Evolutionary conservation across 2,797 vertebrate genomes (phyloP), one percentile per base, ranked within the genome.

Genomic region (Microctenopoma stevenorrisi): DNA sequence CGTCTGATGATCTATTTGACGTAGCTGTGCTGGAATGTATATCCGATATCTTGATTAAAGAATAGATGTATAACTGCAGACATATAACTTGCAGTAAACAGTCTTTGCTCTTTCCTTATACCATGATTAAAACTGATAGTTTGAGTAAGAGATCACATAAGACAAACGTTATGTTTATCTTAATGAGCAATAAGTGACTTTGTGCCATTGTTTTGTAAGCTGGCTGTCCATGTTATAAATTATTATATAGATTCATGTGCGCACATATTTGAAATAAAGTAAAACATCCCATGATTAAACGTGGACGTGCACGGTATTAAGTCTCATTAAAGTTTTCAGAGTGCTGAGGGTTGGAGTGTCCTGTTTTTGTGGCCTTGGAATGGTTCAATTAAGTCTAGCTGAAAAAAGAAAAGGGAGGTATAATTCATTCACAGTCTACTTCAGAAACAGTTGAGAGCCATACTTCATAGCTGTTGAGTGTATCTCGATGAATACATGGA

Each of bases 401-500:
- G 43, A 47, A 61, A 30, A 68, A 59, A 12, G 26, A 28, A 53
- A 43, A 43, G 11, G 14, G 38, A 46, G 50, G 40, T 49, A 5
- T 47, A 58, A 46, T 55, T 56, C 51, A 58, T 55, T 69, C 26
- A 40, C 51, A 53, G 40, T 50, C 58, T 44, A 62, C 22, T 64
- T 56, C 9, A 55, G 18, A 28, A 76, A 53, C 74, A 69, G 63
- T 55, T 70, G 10, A 42, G n/a, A 53, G 22, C 37, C 49, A 33
- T 49, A 25, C 53, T 60, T 66, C 46, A 15, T 33, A 48, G 57
- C 63, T 35, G 50, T 68, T 76, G 56, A 74, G 63, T 71, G 61
- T 68, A 53, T 78, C 62, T 64, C 75, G 76, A 78, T 88, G 76
- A 90, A 87, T 76, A 76, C 58, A 55, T 82, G 82, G 87, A 90